Base-by-base conservation (phyloP, 2,113 vertebrate genomes). In the Aleadryas rufinucha region DNA sequence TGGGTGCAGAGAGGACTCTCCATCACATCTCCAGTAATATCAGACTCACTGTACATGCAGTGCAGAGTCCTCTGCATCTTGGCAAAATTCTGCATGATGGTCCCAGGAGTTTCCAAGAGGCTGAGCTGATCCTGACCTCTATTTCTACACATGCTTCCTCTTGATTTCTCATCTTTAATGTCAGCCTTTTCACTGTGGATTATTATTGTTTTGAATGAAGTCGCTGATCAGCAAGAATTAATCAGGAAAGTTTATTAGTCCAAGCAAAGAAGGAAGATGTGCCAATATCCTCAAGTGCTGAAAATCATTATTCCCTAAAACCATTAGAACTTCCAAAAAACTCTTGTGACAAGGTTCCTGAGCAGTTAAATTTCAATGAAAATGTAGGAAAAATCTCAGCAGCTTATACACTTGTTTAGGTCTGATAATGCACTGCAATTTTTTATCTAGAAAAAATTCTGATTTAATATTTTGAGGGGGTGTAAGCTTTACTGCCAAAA, bases 41-140 rank as follows among this genome's bases (percentile, higher is more conserved):
- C 68, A 71, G 15, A 33, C 35, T 75, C 6, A 0, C n/a, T 63
- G 19, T 24, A 31, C 7, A 0, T 10, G 17, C 10, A n/a, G 2
- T 8, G 17, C 7, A n/a, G 31, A 39, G 28, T 63, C 41, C 31
- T 65, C 50, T 57, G 37, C 4, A 2, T 28, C 11, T 42, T 53
- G 10, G 17, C 7, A 54, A 83, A 76, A 47, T 23, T 28, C 59
- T 15, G 0, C 13, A 28, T 13, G 5, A 16, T 44, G 18, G 13
- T 68, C 16, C 37, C 76, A 61, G 37, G 6, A 49, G 27, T 41
- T 60, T 26, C 37, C 49, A 83, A 50, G 33, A 28, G 52, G 6
- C 7, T 60, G 44, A 76, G 24, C 6, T 59, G 10, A 52, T 63
- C 19, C 10, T 71, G 17, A n/a, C 9, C 14, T 80, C 6, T 39